Base-by-base conservation (phyloP, 1,140 invertebrate species). In the Cydia strobilella region DNA sequence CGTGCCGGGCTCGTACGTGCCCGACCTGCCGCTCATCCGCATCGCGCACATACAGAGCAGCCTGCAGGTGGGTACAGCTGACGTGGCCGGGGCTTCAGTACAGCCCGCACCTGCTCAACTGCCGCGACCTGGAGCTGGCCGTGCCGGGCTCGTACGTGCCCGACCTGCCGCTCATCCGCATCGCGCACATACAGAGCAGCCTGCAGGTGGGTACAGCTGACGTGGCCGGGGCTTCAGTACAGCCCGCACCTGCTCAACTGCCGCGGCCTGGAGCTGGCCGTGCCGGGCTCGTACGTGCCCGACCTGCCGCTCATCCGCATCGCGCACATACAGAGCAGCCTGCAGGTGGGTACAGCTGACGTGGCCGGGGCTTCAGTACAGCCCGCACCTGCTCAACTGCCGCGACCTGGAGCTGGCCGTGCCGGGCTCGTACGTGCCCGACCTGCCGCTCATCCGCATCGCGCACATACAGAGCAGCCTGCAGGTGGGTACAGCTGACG, bases 211-310 rank as follows among this genome's bases (percentile, higher is more conserved):
- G n/a, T n/a, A n/a, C 2, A 5, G 82, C 86, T 98, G 4, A 97
- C 97, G 4, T 97, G 96, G 25, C 90, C 97, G 42, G 98, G 99
- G 92, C 92, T 99, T 71, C 98, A 99, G 84, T 99, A 99, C 90
- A 98, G 98, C 69, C 98, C 98, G 5, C 97, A 98, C 82, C 93
- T 99, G 72, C 94, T 98, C 48, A 94, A 95, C 66, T 99, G 98
- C 89, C 94, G 96, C 75, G 98, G 99, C 91, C 93, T 99, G 72
- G 98, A 99, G 90, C 91, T 99, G 18, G 98, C 98, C 3, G 98
- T 99, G 2, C 97, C 97, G 0, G 99, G 99, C 9, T 98, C 97
- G 13, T 99, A 99, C 90, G 96, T 96, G 83, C 98, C 98, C 7
- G 97, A 96, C 72, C 96, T 97, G 84, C 95, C 96, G 6, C 93